Evolutionary conservation across 2,888 invertebrate genomes (phyloP), one percentile per base, ranked within the genome.

Genomic region (Scelioninae gen. 2): DNA sequence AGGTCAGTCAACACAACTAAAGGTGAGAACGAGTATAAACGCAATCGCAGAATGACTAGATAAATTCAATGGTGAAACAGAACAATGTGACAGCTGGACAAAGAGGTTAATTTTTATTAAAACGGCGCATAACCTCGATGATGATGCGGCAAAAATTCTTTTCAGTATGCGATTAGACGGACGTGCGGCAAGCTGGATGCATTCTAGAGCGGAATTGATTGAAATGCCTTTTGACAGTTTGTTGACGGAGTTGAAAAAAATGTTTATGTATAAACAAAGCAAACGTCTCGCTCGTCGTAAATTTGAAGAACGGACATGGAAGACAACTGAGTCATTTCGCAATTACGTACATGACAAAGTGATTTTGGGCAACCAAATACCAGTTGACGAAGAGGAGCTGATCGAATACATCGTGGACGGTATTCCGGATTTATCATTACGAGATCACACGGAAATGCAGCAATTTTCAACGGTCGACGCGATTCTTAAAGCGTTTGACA

Each of bases 131-230:
- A 0, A 19, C 2, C 50, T 61, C 0, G 31, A 50, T 5, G 61
- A 61, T 9, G 31, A 61, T 1, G 0, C 0, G 0, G 39, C 19
- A 2, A 50, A 41, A 6, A n/a, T 61, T 0, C 10, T 61, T 3
- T 7, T 61, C 18, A 13, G 39, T 9, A 61, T 50, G 61, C 15
- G 50, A 2, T 10, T 61, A 13, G 7, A 39, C 5, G 61, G 50
- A 13, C 39, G 50, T 1, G 61, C 61, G 1, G 39, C 39, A 5
- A 13, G 10, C 3, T 50, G 61, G 50, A 18, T 61, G 1, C 28
- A 50, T 7, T 39, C 48, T 1, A 25, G 11, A 5, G 13, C 39
- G 1, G 39, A 50, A 6, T 31, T 61, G 9, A 11, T 31, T 1
- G 13, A 9, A 6, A 4, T 39, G 48, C 2, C 61, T 1, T 61